Evolutionary conservation across 2,113 vertebrate species (phyloP).

Genomic region (Copsychus sechellarum): DNA sequence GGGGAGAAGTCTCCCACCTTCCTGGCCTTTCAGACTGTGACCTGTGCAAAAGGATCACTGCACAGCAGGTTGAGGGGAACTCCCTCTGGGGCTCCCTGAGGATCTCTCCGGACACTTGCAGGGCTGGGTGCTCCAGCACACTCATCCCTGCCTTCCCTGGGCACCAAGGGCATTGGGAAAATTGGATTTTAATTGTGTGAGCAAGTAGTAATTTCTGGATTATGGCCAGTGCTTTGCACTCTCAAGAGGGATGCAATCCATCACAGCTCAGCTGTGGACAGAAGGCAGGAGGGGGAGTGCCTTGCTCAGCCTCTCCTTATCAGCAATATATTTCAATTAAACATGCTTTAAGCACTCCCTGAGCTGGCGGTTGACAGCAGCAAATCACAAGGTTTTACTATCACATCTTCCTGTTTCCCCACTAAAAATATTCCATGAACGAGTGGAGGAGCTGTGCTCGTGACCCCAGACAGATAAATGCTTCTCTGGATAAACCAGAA

Average conservation of each 20-base stretch:
- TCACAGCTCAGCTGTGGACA: neutral
- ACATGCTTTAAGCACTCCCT: neutral
- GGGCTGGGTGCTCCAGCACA: accelerated
- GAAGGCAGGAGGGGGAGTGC: neutral
- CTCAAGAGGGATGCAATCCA: neutral
- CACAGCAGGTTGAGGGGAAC: neutral
- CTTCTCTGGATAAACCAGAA: neutral
- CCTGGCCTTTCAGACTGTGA: neutral
- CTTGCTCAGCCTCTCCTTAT: neutral
- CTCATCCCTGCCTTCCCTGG: neutral
- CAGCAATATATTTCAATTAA: neutral
- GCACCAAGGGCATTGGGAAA: neutral
- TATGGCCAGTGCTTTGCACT: neutral
- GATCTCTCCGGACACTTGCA: accelerated
- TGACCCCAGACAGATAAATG: neutral
- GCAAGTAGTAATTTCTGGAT: neutral
- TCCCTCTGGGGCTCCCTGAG: neutral
- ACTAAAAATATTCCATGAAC: neutral
- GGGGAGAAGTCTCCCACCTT: accelerated
- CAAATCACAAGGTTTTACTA: neutral
- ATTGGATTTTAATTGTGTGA: neutral
- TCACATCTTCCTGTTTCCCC: neutral
- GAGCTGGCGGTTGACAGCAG: neutral
- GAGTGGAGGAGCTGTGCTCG: neutral
- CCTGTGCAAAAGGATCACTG: accelerated